Conservation (phyloP, 2,797 vertebrate species). For the Sebastolobus altivelis region DNA sequence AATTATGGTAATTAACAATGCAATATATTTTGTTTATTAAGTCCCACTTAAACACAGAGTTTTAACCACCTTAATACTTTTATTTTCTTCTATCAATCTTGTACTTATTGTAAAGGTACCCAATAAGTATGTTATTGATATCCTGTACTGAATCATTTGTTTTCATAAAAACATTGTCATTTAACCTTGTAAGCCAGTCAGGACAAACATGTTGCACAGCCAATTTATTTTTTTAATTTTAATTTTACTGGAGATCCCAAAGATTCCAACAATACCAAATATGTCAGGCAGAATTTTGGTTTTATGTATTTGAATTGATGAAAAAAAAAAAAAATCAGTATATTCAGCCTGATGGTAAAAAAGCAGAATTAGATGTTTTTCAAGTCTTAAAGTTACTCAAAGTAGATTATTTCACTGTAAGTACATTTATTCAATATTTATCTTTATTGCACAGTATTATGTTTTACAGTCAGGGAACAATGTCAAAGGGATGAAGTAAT, state of each 20-base stretch:
- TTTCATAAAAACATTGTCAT: background rate
- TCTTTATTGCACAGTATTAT: background rate
- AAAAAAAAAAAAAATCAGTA: background rate
- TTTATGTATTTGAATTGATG: background rate
- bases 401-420: background rate
- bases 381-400: too few relatives aligned
- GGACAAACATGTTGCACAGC: background rate
- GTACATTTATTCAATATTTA: background rate
- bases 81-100: background rate
- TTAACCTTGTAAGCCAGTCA: background rate
- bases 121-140: background rate
- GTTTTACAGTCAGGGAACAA: constrained; percentile 7
- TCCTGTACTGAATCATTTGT: background rate
- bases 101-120: background rate
- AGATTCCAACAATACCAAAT: background rate
- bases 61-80: background rate
- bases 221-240: background rate
- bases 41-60: background rate
- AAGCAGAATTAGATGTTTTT: background rate
- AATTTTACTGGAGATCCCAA: background rate
- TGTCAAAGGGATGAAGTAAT: constrained; percentile 12
- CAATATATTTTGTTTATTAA: background rate
- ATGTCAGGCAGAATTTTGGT: background rate
- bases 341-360: background rate
- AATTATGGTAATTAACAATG: background rate